Evolutionary conservation across 2,797 vertebrate genomes (phyloP).

Genomic region (Cyclura pinguis): DNA sequence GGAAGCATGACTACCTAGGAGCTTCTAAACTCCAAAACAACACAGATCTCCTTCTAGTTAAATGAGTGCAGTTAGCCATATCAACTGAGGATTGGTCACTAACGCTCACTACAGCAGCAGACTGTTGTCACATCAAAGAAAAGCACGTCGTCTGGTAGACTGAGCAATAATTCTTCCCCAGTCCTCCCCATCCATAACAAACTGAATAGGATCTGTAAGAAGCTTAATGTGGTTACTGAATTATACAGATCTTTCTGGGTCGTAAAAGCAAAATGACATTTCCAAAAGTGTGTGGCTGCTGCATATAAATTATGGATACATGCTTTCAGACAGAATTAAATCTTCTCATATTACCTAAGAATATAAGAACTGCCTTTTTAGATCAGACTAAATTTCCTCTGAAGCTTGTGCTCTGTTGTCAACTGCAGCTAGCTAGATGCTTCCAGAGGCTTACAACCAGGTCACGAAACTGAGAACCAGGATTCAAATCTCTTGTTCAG

Average conservation of each 20-base stretch:
- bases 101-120: neutral
- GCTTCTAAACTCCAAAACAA: neutral
- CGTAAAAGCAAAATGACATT: neutral
- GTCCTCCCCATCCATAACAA: too few relatives aligned
- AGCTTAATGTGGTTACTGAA: neutral
- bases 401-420: too few relatives aligned
- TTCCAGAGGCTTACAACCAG: neutral
- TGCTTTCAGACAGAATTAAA: neutral
- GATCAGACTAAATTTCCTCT: neutral
- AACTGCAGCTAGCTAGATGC: neutral
- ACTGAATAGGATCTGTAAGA: neutral
- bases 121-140: neutral
- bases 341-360: neutral
- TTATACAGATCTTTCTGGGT: neutral
- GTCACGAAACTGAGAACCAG: neutral
- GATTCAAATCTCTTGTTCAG: neutral
- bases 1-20: too few relatives aligned
- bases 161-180: neutral
- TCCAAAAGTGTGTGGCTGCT: neutral
- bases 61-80: neutral
- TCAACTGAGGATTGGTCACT: neutral
- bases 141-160: too few relatives aligned
- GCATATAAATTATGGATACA: neutral
- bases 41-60: neutral
- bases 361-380: neutral